Base-by-base conservation (phyloP, 2,888 invertebrate species). In the Peribatodes rhomboidaria region DNA sequence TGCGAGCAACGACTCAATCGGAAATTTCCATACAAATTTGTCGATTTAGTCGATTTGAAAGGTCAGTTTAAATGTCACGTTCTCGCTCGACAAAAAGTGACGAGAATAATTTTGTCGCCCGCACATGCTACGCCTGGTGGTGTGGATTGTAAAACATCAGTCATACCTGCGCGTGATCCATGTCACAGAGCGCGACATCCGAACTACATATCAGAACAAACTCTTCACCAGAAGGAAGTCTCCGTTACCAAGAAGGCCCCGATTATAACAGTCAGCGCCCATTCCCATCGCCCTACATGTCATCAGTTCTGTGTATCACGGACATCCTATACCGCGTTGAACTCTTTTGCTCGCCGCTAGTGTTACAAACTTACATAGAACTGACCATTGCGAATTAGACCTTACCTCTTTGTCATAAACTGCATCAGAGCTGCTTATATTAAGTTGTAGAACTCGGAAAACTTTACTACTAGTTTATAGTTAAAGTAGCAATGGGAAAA, bases 281-380 rank as follows among this genome's bases (percentile, higher is more conserved):
- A 44, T 46, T 55, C 55, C 55, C 44, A 46, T n/a, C 41, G 54
- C 2, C 44, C 55, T n/a, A 44, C 31, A 42, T 42, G 41, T 16
- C 16, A 8, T 16, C 53, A n/a, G 53, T 47, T 54, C 61, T 16
- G 27, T 27, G 27, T 61, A 54, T 47, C 37, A 39, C 41, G 54
- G 52, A 44, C 50, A 42, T 46, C 44, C 53, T 53, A 18, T 37
- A 16, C 22, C 46, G 37, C 53, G 53, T 61, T 71, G 72, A 70
- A 77, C 44, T 55, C 55, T 55, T 55, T 67, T 65, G 61, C 68
- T 53, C 33, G 46, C 11, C 7, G 9, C 13, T 22, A 22, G 13
- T 7, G 22, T 46, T 46, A 35, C 50, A 13, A 49, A 31, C 35
- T 37, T 13, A 18, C 4, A 13, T 10, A 20, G 10, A 16, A 27